Conservation (phyloP, 2,113 vertebrate genomes). For the Sinocyclocheilus rhinocerous region DNA sequence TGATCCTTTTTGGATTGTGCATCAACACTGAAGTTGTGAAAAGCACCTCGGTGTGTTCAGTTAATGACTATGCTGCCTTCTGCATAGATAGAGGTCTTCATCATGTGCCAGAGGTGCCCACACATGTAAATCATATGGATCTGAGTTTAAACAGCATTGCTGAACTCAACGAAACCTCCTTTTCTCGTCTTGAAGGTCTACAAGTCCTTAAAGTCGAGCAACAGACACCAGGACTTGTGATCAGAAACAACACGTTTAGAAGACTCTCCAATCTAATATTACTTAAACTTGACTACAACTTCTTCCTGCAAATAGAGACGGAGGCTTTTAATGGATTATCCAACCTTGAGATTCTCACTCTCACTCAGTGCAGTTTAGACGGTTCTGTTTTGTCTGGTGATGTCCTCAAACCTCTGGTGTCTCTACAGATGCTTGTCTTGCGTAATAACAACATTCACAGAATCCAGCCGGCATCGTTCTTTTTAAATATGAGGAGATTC, state of each 20-base stretch:
- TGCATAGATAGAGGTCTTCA: constrained; percentile 66
- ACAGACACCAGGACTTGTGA: constrained; percentile 66
- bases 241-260: constrained; percentile 80
- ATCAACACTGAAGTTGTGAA: constrained; percentile 54
- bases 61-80: constrained; percentile 17
- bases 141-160: constrained; percentile 77
- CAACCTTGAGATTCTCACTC: constrained; percentile 67
- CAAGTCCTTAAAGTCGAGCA: constrained; percentile 67
- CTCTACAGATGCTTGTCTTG: constrained; percentile 77
- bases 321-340: constrained; percentile 81
- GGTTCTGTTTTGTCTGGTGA: constrained; percentile 74
- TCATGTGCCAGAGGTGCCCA: constrained; percentile 76
- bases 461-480: constrained; percentile 79
- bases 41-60: constrained; percentile 62
- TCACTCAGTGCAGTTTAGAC: constrained; percentile 73
- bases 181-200: constrained; percentile 73
- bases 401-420: constrained; percentile 80
- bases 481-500: constrained; percentile 75
- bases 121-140: constrained; percentile 67
- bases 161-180: constrained; percentile 71
- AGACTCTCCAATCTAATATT: constrained; percentile 72
- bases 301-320: constrained; percentile 68
- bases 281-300: constrained; percentile 76
- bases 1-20: constrained; percentile 46
- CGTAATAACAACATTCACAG: constrained; percentile 72